These are phyloP conservation scores for Balaeniceps rex DNA, from an alignment of 2,113 vertebrate genomes.

Conservation along the genomic window DNA sequence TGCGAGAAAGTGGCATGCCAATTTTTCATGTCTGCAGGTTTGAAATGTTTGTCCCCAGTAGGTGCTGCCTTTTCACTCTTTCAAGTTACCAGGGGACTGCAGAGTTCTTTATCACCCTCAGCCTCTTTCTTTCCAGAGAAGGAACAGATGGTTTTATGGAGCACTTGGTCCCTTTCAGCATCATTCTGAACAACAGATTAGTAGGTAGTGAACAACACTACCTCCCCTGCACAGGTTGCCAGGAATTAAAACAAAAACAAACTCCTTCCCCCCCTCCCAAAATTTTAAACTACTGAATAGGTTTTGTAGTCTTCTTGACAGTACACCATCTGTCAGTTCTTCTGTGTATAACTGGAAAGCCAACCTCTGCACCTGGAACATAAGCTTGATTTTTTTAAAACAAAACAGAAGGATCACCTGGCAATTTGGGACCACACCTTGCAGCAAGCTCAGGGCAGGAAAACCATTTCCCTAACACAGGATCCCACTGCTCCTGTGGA, in stretches of 20 bases:
- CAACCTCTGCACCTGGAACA: background rate
- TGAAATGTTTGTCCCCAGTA: background rate
- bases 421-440: background rate
- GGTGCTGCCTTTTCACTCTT: background rate
- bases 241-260: background rate
- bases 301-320: background rate
- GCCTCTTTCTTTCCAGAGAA: background rate
- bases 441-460: background rate
- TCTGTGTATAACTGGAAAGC: background rate
- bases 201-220: background rate
- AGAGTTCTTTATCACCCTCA: background rate
- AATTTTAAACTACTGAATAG: background rate
- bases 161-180: background rate
- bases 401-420: background rate
- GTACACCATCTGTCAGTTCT: background rate
- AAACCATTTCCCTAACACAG: rapidly evolving
- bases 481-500: rapidly evolving
- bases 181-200: background rate
- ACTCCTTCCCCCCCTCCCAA: no score
- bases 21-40: background rate
- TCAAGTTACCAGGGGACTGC: background rate
- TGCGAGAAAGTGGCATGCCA: background rate
- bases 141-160: background rate
- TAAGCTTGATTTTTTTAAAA: background rate
- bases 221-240: background rate